A percentile compares a stretch with the other conserved stretches of the same genome.
Evolutionary conservation across 1,140 invertebrate genomes (phyloP).

Genomic region (Drosophila bipectinata): DNA sequence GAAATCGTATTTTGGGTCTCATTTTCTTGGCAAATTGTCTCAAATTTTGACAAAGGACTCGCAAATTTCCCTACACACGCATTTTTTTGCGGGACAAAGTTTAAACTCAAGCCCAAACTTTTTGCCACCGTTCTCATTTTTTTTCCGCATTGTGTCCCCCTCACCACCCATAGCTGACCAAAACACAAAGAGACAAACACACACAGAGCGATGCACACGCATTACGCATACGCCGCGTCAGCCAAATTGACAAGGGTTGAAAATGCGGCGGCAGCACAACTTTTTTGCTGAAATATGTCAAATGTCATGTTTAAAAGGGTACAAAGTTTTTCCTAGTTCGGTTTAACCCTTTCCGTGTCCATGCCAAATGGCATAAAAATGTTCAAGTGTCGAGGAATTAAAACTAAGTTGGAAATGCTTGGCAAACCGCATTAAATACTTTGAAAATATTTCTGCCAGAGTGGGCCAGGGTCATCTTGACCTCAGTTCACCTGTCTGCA

Average conservation of each 20-base stretch:
- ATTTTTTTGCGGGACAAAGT: constrained; percentile 50
- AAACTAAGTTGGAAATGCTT: constrained; percentile 29
- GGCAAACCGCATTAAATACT: constrained; percentile 22
- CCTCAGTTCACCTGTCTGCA: constrained; percentile 17
- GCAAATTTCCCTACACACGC: constrained; percentile 31
- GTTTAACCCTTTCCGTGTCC: constrained; percentile 28
- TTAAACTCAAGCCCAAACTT: constrained; percentile 62
- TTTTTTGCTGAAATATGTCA: constrained; percentile 75
- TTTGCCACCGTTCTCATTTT: constrained; percentile 55
- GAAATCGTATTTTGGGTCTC: constrained; percentile 16
- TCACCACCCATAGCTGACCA: constrained; percentile 35
- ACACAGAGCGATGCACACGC: constrained; percentile 27
- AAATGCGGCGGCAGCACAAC: constrained; percentile 64
- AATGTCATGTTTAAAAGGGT: constrained; percentile 59
- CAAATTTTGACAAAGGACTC: constrained; percentile 51
- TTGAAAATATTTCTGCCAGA: constrained; percentile 20
- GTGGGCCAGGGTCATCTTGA: constrained; percentile 8
- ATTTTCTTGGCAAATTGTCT: constrained; percentile 54
- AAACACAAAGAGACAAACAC: constrained; percentile 7
- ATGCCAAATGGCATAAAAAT: constrained; percentile 53
- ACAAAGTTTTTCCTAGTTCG: constrained; percentile 52
- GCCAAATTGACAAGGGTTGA: constrained; percentile 79
- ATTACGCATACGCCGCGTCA: constrained; percentile 77
- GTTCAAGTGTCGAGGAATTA: constrained; percentile 43
- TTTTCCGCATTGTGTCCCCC: too few species aligned